Evolutionary conservation across 1,140 invertebrate species (phyloP).

Genomic region (Brachionus rubens): DNA sequence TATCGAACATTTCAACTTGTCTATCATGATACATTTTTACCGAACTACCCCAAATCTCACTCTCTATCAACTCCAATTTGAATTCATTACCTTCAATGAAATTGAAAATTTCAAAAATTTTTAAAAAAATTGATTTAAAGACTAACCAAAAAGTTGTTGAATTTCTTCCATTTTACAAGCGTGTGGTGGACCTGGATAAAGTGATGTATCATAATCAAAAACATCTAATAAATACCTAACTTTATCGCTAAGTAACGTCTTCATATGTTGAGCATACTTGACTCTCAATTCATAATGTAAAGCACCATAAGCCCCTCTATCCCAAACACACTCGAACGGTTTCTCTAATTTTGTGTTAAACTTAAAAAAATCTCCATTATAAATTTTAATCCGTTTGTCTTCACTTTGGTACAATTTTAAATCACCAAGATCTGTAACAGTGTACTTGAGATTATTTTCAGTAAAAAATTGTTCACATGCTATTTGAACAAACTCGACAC

Average conservation of each 20-base stretch:
- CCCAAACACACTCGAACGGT: constrained; percentile 35
- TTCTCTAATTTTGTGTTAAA: constrained; percentile 5
- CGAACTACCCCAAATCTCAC: too few species aligned
- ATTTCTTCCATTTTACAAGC: neutral
- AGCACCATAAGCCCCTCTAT: constrained; percentile 34
- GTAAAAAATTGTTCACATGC: constrained; percentile 37
- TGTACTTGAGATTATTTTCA: constrained; percentile 22
- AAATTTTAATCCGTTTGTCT: constrained; percentile 2
- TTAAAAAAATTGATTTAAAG: too few species aligned
- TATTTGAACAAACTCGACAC: neutral
- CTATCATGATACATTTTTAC: too few species aligned
- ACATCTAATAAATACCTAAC: constrained; percentile 28
- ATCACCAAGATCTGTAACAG: neutral
- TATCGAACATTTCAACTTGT: too few species aligned
- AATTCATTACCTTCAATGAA: neutral
- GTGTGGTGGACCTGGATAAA: constrained; percentile 34
- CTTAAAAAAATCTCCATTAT: constrained; percentile 43
- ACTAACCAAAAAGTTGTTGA: neutral
- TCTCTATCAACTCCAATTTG: neutral
- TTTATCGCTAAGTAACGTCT: neutral
- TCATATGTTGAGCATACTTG: constrained; percentile 8
- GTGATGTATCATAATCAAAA: constrained; percentile 21
- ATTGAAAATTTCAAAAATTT: too few species aligned
- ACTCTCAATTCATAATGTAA: neutral
- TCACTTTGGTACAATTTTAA: neutral